Percentiles rank a stretch among this genome's conserved stretches.
These are phyloP conservation scores for Oreochromis niloticus DNA, from an alignment of 2,113 vertebrate genomes.

Conservation along the genomic window DNA sequence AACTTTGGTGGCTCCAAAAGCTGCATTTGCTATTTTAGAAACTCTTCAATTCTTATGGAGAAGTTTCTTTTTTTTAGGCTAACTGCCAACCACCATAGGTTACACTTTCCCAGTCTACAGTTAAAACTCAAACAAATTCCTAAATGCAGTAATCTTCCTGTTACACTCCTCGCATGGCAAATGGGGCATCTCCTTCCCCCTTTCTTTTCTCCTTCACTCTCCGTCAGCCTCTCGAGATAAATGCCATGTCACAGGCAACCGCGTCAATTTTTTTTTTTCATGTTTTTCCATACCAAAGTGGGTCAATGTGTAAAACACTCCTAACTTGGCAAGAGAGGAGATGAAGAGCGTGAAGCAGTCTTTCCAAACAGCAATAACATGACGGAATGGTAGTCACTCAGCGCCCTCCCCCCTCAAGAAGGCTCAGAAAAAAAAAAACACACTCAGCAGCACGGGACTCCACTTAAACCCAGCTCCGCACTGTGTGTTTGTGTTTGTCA, in stretches of 20 bases:
- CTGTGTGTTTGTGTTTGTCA: background rate
- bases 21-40: background rate
- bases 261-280: slow-evolving; percentile 21
- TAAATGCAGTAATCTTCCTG: background rate
- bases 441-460: slow-evolving; percentile 25
- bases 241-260: slow-evolving; percentile 50
- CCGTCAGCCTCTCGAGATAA: slow-evolving; percentile 22
- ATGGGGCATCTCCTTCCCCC: slow-evolving; percentile 7
- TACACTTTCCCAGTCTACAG: background rate
- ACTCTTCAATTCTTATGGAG: background rate
- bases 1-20: background rate
- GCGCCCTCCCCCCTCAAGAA: background rate
- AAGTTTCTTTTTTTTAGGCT: background rate
- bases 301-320: slow-evolving; percentile 75
- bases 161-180: slow-evolving; percentile 26
- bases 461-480: slow-evolving; percentile 6
- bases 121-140: background rate
- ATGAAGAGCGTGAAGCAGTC: slow-evolving; percentile 54
- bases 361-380: slow-evolving; percentile 65
- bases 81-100: background rate
- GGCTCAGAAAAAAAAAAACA: slow-evolving; percentile 25
- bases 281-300: slow-evolving; percentile 71
- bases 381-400: slow-evolving; percentile 42
- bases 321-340: slow-evolving; percentile 56
- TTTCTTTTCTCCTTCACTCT: background rate